Evolutionary conservation across 2,797 vertebrate genomes (phyloP).

Genomic region (Poecile montanus): DNA sequence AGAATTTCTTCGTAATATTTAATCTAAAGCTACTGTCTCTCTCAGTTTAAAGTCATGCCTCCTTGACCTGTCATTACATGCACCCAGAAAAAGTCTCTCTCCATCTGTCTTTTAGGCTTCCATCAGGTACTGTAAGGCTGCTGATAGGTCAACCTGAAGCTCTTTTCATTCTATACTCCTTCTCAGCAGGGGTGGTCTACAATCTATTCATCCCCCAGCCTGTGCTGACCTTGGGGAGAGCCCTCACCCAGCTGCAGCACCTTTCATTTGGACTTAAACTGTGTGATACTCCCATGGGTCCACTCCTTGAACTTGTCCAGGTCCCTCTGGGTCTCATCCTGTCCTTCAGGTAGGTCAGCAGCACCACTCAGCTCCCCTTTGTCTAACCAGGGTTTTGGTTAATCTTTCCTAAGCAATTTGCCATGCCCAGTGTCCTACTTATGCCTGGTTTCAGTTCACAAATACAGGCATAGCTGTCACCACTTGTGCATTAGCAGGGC

Average conservation of each 20-base stretch:
- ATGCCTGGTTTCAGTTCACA: neutral
- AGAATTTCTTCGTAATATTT: neutral
- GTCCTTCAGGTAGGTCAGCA: neutral
- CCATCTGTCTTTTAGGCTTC: neutral
- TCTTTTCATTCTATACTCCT: neutral
- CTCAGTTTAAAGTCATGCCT: neutral
- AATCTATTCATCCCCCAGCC: neutral
- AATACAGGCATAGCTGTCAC: fast-evolving
- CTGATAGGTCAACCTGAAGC: neutral
- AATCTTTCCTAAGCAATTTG: neutral
- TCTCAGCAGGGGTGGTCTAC: neutral
- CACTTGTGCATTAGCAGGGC: neutral
- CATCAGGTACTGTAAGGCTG: neutral
- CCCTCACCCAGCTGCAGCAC: neutral
- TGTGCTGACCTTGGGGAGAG: neutral
- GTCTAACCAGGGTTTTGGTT: neutral
- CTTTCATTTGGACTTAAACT: neutral
- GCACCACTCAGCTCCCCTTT: neutral
- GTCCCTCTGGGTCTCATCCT: neutral
- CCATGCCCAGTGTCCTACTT: neutral
- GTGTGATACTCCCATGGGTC: neutral
- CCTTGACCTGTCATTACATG: neutral
- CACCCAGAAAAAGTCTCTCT: neutral
- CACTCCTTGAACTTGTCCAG: neutral
- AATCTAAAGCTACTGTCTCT: neutral